phyloP scores from a whole-genome alignment of 2,888 invertebrate species.

The Serripes groenlandicus region DNA sequence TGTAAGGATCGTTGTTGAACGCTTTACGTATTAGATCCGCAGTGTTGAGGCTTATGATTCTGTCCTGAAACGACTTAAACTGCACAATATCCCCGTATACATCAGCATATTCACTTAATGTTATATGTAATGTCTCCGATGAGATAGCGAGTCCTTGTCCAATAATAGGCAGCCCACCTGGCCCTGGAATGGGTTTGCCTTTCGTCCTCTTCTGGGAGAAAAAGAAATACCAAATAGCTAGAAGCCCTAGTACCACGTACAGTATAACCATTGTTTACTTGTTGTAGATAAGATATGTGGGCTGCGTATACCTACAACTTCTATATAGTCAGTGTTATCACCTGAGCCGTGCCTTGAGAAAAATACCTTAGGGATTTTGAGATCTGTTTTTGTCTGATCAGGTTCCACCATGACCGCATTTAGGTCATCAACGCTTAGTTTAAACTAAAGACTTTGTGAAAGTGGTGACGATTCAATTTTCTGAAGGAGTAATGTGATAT shows the following conservation, averaged over 20 bases:
- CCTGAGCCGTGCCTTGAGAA: too few species aligned
- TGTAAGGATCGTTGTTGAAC: constrained; percentile 25
- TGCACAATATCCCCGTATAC: constrained; percentile 35
- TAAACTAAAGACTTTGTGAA: too few species aligned
- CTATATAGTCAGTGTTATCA: too few species aligned
- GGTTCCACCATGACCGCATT: too few species aligned
- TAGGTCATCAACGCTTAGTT: too few species aligned
- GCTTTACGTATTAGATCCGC: constrained; percentile 27
- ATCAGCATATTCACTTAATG: constrained; percentile 14
- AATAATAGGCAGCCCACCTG: constrained; percentile 36
- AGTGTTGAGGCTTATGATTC: constrained; percentile 32
- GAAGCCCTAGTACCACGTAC: not conserved
- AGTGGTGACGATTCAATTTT: too few species aligned
- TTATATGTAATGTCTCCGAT: constrained; percentile 18
- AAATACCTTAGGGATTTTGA: too few species aligned
- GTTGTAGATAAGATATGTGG: too few species aligned
- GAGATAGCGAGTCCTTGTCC: constrained; percentile 23
- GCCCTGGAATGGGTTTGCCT: constrained; percentile 35
- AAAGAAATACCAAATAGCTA: not conserved
- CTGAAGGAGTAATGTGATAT: too few species aligned
- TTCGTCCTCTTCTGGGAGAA: not conserved
- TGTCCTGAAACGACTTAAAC: constrained; percentile 20
- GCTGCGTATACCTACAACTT: too few species aligned
- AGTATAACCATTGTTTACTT: not conserved
- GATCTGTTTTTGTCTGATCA: too few species aligned